Evolutionary conservation across 2,888 invertebrate genomes (phyloP), one percentile per base, ranked within the genome.

Genomic region (Drosophila planitibia): DNA sequence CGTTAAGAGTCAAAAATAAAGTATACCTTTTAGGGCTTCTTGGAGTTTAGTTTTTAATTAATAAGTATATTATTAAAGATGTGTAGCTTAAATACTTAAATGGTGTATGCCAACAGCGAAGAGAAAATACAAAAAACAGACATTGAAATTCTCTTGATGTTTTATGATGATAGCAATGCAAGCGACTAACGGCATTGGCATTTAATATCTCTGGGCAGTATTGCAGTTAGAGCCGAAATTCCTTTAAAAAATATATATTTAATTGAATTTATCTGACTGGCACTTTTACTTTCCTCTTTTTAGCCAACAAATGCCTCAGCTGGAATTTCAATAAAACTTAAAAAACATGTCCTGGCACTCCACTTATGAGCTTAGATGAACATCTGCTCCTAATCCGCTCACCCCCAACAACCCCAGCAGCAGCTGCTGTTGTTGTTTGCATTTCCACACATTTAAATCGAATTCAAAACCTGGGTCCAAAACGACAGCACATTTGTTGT

Each of bases 261-360:
- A 22, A 71, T 67, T 63, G 33, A 4, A 41, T 57, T 71, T 53
- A 22, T 32, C 28, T 32, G 66, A 9, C 30, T 28, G 59, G 19
- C 61, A 33, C 12, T 41, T 51, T 57, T 44, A 22, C n/a, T 47
- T 63, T 59, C 28, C 25, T n/a, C 33, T n/a, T 6, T 35, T 57
- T 28, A 25, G 22, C 10, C 37, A 28, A 30, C 53, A 47, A 32
- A 76, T 64, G 55, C 61, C 54, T 49, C 54, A 44, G 32, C 55
- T 64, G 74, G 79, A 78, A 78, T 78, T 74, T 58, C 58, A 78
- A 79, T 79, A 70, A 74, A 70, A 61, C 57, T 51, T 52, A 49
- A 61, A 63, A 69, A 47, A 55, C 49, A 53, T 64, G 49, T 55
- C 19, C 58, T 49, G 32, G 4, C 30, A 55, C 52, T 30, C n/a